Percentiles rank a stretch among this genome's conserved stretches.
Evolutionary conservation across 2,888 invertebrate genomes (phyloP).

Genomic region (Zygaena filipendulae): DNA sequence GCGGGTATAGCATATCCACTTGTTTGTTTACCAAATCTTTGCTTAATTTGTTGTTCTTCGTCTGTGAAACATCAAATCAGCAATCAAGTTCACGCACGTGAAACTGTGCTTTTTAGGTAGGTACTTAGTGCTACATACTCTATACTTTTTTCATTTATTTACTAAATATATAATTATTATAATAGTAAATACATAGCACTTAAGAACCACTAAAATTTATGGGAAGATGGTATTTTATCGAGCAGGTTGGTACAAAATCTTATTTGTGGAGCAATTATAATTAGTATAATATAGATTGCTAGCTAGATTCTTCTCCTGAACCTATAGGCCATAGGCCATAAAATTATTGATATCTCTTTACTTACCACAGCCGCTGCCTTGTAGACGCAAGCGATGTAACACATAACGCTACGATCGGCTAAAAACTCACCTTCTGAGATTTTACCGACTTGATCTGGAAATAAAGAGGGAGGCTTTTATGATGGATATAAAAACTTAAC

Average conservation of each 20-base stretch:
- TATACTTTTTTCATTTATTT: too few species aligned
- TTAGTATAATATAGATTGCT: neutral
- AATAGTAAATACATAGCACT: too few species aligned
- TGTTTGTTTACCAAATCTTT: slow-evolving; percentile 40
- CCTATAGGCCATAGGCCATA: slow-evolving; percentile 1
- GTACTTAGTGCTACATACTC: too few species aligned
- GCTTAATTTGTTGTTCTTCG: slow-evolving; percentile 42
- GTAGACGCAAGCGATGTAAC: slow-evolving; percentile 43
- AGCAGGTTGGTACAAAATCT: too few species aligned
- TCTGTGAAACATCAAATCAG: slow-evolving; percentile 27
- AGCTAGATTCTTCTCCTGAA: too few species aligned
- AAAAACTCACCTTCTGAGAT: slow-evolving; percentile 44
- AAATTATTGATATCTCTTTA: slow-evolving; percentile 7
- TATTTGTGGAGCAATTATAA: neutral
- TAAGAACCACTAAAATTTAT: too few species aligned
- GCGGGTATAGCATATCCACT: slow-evolving; percentile 43
- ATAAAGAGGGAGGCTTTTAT: too few species aligned
- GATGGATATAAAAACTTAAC: slow-evolving; percentile 1
- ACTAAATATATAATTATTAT: too few species aligned
- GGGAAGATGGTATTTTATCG: too few species aligned
- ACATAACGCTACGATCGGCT: slow-evolving; percentile 43
- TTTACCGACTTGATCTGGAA: slow-evolving; percentile 39
- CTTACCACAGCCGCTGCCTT: slow-evolving; percentile 41
- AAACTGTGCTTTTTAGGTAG: too few species aligned
- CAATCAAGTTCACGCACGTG: too few species aligned